phyloP scores from a whole-genome alignment of 1,140 invertebrate genomes.

The Zaprionus gabonicus region DNA sequence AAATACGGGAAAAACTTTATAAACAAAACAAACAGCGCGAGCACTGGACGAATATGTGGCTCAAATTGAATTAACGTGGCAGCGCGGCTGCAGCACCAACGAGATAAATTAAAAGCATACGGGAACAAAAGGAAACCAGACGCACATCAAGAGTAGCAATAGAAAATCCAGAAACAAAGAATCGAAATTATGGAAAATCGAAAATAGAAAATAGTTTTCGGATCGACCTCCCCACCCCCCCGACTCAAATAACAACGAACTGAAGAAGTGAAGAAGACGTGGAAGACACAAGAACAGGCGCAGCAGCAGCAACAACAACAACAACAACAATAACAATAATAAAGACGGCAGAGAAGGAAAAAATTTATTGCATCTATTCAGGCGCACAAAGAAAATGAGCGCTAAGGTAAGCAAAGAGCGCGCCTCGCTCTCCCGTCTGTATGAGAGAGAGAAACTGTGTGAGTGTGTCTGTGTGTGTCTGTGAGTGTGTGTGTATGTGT shows the following conservation, averaged over 20 bases:
- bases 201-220: conserved; percentile 15
- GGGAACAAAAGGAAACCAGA: neutral
- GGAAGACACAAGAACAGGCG: conserved; percentile 5
- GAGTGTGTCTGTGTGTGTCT: conserved; percentile 9
- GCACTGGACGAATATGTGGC: conserved; percentile 14
- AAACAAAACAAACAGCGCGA: conserved; percentile 21
- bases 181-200: conserved; percentile 10
- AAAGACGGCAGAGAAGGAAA: conserved; percentile 27
- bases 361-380: conserved; percentile 69
- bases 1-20: conserved; percentile 11
- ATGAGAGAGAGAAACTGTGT: neutral
- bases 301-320: neutral
- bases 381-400: conserved; percentile 81
- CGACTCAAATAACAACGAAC: neutral
- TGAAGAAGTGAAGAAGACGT: neutral
- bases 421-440: conserved; percentile 20
- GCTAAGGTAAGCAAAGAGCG: conserved; percentile 75
- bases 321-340: conserved; percentile 4
- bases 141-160: neutral
- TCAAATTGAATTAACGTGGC: conserved; percentile 12
- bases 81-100: neutral
- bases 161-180: conserved; percentile 7
- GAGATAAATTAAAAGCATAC: neutral
- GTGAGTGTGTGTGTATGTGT: conserved; percentile 8
- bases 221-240: no score